Evolutionary conservation across 2,113 vertebrate genomes (phyloP).

Genomic region (Rostratula benghalensis): DNA sequence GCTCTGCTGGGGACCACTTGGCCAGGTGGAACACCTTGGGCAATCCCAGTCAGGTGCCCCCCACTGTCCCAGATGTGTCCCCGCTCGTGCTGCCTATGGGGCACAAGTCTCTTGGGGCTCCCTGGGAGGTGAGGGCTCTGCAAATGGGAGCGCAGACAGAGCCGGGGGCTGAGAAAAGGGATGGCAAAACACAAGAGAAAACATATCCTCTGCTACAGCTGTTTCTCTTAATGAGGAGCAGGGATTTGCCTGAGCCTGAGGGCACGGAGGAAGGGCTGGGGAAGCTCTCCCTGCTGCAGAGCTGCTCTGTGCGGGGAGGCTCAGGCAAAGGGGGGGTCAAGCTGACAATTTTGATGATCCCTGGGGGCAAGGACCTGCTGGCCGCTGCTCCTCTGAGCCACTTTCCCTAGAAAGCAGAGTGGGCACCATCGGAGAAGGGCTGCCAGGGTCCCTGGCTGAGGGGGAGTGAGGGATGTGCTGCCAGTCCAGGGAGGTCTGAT

Average conservation of each 20-base stretch:
- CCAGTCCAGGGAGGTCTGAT: background rate
- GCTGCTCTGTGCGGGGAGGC: background rate
- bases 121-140: background rate
- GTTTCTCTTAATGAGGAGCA: slow-evolving; percentile 20
- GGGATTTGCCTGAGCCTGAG: background rate
- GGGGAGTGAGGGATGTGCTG: background rate
- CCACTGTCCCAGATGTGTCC: background rate
- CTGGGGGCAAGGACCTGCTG: background rate
- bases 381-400: background rate
- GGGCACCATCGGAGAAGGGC: background rate
- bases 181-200: background rate
- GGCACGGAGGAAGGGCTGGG: background rate
- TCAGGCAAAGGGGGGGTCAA: background rate
- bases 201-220: slow-evolving; percentile 15
- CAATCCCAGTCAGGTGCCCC: accelerated
- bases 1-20: background rate
- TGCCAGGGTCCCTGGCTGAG: background rate
- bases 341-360: background rate
- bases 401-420: background rate
- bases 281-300: background rate
- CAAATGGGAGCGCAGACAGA: background rate
- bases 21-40: background rate
- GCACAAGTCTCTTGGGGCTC: background rate
- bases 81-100: accelerated
- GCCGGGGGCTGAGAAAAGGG: background rate